phyloP scores from a whole-genome alignment of 2,113 vertebrate genomes.

The Sisor rabdophorus region DNA sequence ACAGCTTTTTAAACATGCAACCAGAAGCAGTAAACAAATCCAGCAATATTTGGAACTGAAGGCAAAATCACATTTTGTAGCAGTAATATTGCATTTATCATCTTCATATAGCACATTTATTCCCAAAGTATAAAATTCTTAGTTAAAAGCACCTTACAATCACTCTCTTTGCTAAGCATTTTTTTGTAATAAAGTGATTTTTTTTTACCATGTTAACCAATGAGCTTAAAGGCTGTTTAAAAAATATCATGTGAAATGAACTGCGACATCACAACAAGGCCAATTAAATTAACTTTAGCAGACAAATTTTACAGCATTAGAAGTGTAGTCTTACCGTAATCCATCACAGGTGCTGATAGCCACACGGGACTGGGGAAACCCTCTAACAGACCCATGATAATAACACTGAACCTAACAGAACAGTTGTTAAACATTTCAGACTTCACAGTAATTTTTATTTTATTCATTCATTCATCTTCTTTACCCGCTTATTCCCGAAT shows the following conservation, averaged over 20 bases:
- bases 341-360: constrained; percentile 81
- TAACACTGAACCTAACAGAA: constrained; percentile 77
- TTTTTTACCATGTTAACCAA: neutral
- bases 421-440: constrained; percentile 17
- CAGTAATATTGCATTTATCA: neutral
- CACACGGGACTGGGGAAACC: constrained; percentile 68
- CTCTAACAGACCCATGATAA: constrained; percentile 73
- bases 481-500: too few species aligned
- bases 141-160: neutral
- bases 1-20: neutral
- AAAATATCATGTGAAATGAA: neutral
- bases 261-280: neutral
- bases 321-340: constrained; percentile 72
- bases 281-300: neutral
- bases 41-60: neutral
- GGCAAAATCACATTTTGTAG: constrained; percentile 2
- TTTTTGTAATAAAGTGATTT: neutral
- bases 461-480: too few species aligned
- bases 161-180: neutral
- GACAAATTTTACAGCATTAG: neutral
- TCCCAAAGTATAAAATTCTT: neutral
- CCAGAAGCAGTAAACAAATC: neutral
- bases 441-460: neutral
- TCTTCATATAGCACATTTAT: neutral
- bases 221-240: neutral